phyloP scores from a whole-genome alignment of 2,888 invertebrate species.

The Cheilosia soror region DNA sequence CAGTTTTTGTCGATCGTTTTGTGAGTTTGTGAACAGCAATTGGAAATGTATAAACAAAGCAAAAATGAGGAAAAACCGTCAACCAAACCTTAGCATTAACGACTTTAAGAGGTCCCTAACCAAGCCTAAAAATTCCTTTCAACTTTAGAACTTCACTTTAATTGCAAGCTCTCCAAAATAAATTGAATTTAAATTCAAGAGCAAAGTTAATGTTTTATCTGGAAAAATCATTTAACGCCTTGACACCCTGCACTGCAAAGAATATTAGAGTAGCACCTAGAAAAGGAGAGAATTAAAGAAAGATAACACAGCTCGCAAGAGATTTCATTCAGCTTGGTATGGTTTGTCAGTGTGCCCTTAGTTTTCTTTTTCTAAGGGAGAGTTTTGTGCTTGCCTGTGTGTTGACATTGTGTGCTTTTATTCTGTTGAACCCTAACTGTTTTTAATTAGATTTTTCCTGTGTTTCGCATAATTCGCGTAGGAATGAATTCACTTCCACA shows the following conservation, averaged over 20 bases:
- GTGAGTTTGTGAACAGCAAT: no score
- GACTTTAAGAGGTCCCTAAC: neutral
- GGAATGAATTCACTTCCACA: constrained; percentile 38
- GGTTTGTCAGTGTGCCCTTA: constrained; percentile 11
- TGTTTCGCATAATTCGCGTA: constrained; percentile 44
- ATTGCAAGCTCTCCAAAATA: neutral
- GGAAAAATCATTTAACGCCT: neutral
- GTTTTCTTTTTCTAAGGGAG: neutral
- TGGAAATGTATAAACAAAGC: no score
- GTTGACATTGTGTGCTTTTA: neutral
- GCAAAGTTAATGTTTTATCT: neutral
- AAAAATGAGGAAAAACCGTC: no score
- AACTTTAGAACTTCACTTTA: neutral
- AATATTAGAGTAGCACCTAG: neutral
- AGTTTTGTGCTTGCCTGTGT: neutral
- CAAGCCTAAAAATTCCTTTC: neutral
- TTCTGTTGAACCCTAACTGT: constrained; percentile 25
- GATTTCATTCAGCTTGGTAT: constrained; percentile 33
- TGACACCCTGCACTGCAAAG: constrained; percentile 10
- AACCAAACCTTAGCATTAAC: no score
- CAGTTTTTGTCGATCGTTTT: no score
- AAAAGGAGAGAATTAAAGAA: constrained; percentile 11
- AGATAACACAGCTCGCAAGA: constrained; percentile 19
- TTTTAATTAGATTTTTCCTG: constrained; percentile 66
- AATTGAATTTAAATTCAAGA: constrained; percentile 1